Evolutionary conservation across 2,113 vertebrate genomes (phyloP), one percentile per base, ranked within the genome.

Genomic region (Toxotes jaculatrix): DNA sequence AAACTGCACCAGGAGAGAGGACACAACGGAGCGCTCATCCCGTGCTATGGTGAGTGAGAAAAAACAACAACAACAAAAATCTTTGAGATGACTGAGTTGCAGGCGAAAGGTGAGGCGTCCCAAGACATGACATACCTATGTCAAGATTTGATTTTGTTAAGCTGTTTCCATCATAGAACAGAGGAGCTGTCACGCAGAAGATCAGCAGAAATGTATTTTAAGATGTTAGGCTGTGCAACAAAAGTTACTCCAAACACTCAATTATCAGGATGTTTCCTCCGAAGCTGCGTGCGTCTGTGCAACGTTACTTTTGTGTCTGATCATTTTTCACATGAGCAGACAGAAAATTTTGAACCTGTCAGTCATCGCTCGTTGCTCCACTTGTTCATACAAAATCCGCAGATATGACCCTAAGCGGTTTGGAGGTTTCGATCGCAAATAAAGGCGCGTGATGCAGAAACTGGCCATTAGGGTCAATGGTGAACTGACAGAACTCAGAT

Each of bases 21-120:
- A 85, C 97, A 96, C 95, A 96, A 95, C 96, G 96, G 96, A 94
- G 95, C 95, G 86, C 92, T 97, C 89, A 91, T 97, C 86, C 87
- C 96, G 60, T 98, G 97, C 90, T 99, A 98, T 93, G 97, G 98
- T 99, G 94, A 98, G 98, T 94, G 61, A 5, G 4, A 42, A 11
- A 38, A 12, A 8, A 19, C 16, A 12, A 23, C 1, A 8, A 69
- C 13, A 21, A 51, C 13, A 51, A 56, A 23, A 51, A 42, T 12
- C 27, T 51, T 38, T 10, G 27, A 42, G 38, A 23, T 32, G 53
- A 59, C 17, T 59, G 16, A 13, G 34, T 42, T 34, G 21, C 13
- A 64, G 21, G n/a, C 31, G 38, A 31, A 47, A 69, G 11, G 36
- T 49, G 66, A 71, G 17, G 47, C 16, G 14, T 23, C 67, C 17